Evolutionary conservation across 2,113 vertebrate genomes (phyloP).

Genomic region (Triplophysa dalaica): DNA sequence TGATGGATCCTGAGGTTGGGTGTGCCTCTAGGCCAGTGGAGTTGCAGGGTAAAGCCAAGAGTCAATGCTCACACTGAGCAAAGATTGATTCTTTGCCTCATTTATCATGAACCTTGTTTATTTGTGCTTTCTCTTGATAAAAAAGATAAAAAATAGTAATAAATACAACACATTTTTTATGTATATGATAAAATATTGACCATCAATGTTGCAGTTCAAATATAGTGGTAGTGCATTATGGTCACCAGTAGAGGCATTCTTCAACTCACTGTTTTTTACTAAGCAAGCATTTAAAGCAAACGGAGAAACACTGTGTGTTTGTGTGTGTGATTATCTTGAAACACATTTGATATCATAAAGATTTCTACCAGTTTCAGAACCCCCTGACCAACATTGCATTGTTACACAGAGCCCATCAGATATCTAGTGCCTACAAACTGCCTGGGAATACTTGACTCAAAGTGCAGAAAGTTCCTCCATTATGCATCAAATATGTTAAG

Average conservation of each 20-base stretch:
- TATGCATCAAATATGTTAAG: constrained; percentile 76
- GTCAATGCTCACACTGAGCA: background rate
- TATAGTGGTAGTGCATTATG: too few relatives aligned
- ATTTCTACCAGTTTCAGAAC: background rate
- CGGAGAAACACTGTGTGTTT: too few relatives aligned
- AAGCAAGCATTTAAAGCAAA: background rate
- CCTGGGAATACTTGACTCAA: constrained; percentile 63
- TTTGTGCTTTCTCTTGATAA: background rate
- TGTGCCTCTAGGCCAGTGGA: background rate
- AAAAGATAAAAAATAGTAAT: background rate
- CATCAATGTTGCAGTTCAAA: too few relatives aligned
- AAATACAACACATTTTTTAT: too few relatives aligned
- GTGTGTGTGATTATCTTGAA: too few relatives aligned
- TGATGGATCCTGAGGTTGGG: constrained; percentile 2
- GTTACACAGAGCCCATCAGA: constrained; percentile 52
- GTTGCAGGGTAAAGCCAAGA: background rate
- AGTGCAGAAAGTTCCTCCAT: constrained; percentile 71
- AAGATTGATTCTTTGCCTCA: background rate
- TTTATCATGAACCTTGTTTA: background rate
- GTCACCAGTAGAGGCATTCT: constrained; percentile 62
- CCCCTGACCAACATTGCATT: constrained; percentile 30
- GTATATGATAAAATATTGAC: too few relatives aligned
- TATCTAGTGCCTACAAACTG: constrained; percentile 48
- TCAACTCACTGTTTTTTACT: constrained; percentile 53
- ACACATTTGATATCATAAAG: too few relatives aligned